Percentiles rank a stretch among this genome's conserved stretches.
Conservation (phyloP, 2,888 invertebrate genomes). For the Stenoptilia bipunctidactyla region DNA sequence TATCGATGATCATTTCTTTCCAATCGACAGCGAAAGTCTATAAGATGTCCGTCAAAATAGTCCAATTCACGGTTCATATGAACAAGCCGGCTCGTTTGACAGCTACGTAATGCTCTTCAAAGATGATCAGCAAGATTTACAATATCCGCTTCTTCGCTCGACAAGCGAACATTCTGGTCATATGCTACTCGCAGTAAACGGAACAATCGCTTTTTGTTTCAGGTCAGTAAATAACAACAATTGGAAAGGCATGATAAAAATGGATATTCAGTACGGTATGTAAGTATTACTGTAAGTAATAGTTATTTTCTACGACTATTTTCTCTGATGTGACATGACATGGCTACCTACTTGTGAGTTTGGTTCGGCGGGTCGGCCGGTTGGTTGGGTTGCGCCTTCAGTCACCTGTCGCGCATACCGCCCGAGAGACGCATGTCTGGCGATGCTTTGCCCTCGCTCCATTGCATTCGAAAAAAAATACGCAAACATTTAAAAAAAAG, state of each 20-base stretch:
- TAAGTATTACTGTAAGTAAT: too few species aligned
- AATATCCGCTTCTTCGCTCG: too few species aligned
- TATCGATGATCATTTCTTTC: too few species aligned
- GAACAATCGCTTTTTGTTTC: slow-evolving; percentile 25
- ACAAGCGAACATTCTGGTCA: not conserved
- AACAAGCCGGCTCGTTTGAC: too few species aligned
- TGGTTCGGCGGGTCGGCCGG: slow-evolving; percentile 14
- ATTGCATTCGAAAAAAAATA: slow-evolving; percentile 1
- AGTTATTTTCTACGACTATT: slow-evolving; percentile 46
- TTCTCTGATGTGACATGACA: slow-evolving; percentile 49
- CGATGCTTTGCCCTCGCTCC: not conserved
- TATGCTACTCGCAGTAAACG: not conserved
- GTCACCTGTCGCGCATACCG: slow-evolving; percentile 50
- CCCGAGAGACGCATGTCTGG: slow-evolving; percentile 28
- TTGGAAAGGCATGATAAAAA: slow-evolving; percentile 31
- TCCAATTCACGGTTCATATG: too few species aligned
- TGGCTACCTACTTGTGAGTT: slow-evolving; percentile 37
- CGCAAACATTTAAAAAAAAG: not conserved
- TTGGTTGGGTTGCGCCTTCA: slow-evolving; percentile 17
- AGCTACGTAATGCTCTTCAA: too few species aligned
- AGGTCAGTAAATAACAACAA: slow-evolving; percentile 26
- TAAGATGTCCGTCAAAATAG: too few species aligned
- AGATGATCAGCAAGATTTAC: too few species aligned
- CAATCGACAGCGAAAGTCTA: too few species aligned
- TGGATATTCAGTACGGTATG: slow-evolving; percentile 29